A percentile compares a stretch with the other conserved stretches of the same genome.
phyloP scores from a whole-genome alignment of 2,888 invertebrate genomes.

The Agrotis puta region DNA sequence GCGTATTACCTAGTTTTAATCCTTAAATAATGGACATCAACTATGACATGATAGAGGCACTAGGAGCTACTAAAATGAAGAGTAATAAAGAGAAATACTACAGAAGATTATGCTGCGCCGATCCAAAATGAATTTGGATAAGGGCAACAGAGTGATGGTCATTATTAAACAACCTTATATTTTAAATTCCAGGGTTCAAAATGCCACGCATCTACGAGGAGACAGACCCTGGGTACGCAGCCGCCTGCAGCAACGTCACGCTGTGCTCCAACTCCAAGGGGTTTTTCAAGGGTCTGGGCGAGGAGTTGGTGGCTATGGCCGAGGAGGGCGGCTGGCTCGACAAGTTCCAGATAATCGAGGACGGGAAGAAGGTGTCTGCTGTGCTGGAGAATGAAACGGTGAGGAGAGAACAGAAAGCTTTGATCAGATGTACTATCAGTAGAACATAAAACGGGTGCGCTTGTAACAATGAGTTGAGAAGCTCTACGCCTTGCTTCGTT shows the following conservation, averaged over 20 bases:
- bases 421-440: background rate
- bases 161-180: background rate
- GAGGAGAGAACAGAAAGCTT: background rate
- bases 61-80: too few species aligned
- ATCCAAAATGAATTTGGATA: too few species aligned
- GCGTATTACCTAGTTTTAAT: too few species aligned
- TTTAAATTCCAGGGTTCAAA: constrained; percentile 49
- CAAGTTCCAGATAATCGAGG: constrained; percentile 91
- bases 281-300: constrained; percentile 93
- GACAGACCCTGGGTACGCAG: constrained; percentile 89
- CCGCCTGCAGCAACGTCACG: constrained; percentile 94
- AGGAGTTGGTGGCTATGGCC: constrained; percentile 90
- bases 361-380: constrained; percentile 91
- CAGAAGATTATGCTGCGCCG: too few species aligned
- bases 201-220: constrained; percentile 83
- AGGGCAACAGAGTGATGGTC: too few species aligned
- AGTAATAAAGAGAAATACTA: too few species aligned
- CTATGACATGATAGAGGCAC: too few species aligned
- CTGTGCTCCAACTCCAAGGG: constrained; percentile 94
- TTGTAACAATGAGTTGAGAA: too few species aligned
- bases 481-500: too few species aligned
- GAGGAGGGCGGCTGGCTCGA: constrained; percentile 91
- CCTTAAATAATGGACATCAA: too few species aligned
- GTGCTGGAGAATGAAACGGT: constrained; percentile 90
- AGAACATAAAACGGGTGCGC: too few species aligned